Evolutionary conservation across 92 coral and sea anemone genomes (phyloP).

Genomic region (Micromussa lordhowensis): DNA sequence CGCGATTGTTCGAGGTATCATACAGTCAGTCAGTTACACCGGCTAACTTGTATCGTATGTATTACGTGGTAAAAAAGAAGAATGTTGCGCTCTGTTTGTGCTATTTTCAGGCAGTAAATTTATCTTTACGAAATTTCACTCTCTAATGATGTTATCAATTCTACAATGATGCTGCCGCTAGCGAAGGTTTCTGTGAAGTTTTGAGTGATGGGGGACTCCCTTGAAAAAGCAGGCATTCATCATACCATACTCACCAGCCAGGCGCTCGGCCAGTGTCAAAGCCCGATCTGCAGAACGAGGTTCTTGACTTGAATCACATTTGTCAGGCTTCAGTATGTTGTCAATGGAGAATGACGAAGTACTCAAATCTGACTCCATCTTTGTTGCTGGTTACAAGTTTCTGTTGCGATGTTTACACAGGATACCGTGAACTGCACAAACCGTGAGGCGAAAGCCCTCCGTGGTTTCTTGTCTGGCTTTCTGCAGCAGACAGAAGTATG

Average conservation of each 20-base stretch:
- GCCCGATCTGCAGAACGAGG: slow-evolving; percentile 95
- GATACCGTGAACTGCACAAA: neutral
- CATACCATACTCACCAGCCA: slow-evolving; percentile 82
- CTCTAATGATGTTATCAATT: neutral
- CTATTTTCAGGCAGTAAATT: neutral
- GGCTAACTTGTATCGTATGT: neutral
- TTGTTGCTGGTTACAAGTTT: neutral
- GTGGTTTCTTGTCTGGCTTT: neutral
- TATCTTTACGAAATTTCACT: neutral
- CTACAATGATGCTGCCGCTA: neutral
- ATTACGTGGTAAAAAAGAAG: neutral
- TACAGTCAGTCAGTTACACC: neutral
- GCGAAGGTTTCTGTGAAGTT: neutral
- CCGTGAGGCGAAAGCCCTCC: neutral
- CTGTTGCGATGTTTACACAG: neutral
- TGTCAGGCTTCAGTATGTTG: slow-evolving; percentile 94
- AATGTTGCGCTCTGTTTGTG: neutral
- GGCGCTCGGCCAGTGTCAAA: slow-evolving; percentile 91
- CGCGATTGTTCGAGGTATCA: neutral
- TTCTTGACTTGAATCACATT: slow-evolving; percentile 75
- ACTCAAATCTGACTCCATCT: slow-evolving; percentile 77
- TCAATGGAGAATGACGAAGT: slow-evolving; percentile 94
- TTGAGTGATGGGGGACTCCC: neutral
- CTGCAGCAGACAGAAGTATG: slow-evolving; percentile 1
- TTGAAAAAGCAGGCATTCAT: neutral